Percentiles rank a stretch among this genome's conserved stretches.
Evolutionary conservation across 2,888 invertebrate genomes (phyloP).

Genomic region (Caradrina kadenii): DNA sequence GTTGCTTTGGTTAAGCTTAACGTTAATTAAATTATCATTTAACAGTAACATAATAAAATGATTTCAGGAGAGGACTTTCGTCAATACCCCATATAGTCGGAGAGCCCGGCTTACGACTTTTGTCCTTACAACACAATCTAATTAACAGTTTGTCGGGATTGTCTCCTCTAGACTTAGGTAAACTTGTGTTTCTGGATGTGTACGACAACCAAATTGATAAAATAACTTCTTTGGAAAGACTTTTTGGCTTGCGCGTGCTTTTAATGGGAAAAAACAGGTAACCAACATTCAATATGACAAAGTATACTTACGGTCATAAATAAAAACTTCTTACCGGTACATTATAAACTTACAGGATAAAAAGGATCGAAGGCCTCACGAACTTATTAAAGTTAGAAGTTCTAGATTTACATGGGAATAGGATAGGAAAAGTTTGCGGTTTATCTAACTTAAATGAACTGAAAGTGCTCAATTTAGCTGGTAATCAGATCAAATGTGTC

Average conservation of each 20-base stretch:
- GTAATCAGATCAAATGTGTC: slow-evolving; percentile 96
- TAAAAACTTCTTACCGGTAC: too few species aligned
- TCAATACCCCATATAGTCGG: slow-evolving; percentile 95
- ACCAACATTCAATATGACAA: not conserved
- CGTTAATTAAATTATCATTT: not conserved
- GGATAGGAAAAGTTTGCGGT: slow-evolving; percentile 94
- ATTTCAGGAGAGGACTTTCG: slow-evolving; percentile 93
- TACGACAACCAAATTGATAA: slow-evolving; percentile 98
- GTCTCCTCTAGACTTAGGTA: slow-evolving; percentile 90
- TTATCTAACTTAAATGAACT: slow-evolving; percentile 93
- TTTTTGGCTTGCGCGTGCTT: slow-evolving; percentile 95
- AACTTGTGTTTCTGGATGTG: slow-evolving; percentile 97
- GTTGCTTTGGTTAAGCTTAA: too few species aligned
- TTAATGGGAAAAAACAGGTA: slow-evolving; percentile 97
- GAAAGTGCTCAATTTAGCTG: slow-evolving; percentile 97
- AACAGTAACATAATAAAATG: not conserved
- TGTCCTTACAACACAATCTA: slow-evolving; percentile 98
- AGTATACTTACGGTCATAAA: not conserved
- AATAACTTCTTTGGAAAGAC: slow-evolving; percentile 94
- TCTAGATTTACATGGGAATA: slow-evolving; percentile 97
- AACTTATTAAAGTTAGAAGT: slow-evolving; percentile 95
- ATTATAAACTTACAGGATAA: slow-evolving; percentile 91
- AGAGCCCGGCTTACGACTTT: slow-evolving; percentile 94
- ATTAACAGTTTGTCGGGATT: slow-evolving; percentile 94
- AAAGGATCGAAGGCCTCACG: slow-evolving; percentile 94